Evolutionary conservation across 2,797 vertebrate species (phyloP).

Genomic region (Lagodon rhomboides): DNA sequence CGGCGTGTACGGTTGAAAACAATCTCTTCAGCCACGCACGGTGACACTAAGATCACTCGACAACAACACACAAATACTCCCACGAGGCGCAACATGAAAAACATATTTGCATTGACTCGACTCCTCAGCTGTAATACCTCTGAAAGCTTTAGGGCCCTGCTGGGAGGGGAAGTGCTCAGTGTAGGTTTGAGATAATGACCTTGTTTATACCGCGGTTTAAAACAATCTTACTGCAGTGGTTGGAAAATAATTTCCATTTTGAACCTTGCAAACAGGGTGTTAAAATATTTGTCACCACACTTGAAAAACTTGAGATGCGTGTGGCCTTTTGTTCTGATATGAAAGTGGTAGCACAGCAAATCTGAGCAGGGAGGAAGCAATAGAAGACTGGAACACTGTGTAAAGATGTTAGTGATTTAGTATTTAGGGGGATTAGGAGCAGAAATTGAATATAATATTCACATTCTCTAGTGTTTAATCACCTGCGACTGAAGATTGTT

Average conservation of each 20-base stretch:
- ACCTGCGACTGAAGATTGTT: no score
- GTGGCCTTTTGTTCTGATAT: not conserved
- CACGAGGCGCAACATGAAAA: conserved; percentile 67
- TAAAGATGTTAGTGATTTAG: not conserved
- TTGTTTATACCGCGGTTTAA: conserved; percentile 59
- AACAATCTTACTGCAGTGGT: conserved; percentile 41
- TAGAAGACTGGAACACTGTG: not conserved
- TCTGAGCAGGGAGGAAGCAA: not conserved
- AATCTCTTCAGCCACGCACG: conserved; percentile 63
- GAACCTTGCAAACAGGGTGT: conserved; percentile 3
- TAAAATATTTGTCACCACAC: conserved; percentile 18
- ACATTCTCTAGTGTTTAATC: no score
- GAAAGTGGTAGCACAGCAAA: not conserved
- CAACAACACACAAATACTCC: conserved; percentile 75
- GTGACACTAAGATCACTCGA: conserved; percentile 77
- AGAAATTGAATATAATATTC: no score
- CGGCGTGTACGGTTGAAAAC: conserved; percentile 50
- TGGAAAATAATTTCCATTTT: conserved; percentile 44
- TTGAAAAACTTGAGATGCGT: not conserved
- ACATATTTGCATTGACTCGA: conserved; percentile 76
- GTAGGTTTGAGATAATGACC: conserved; percentile 72
- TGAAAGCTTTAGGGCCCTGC: conserved; percentile 65
- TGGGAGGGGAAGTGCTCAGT: conserved; percentile 54
- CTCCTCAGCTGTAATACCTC: conserved; percentile 66
- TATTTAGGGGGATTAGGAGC: no score